phyloP scores from a whole-genome alignment of 1,140 invertebrate species.

The Aphidius gifuensis region DNA sequence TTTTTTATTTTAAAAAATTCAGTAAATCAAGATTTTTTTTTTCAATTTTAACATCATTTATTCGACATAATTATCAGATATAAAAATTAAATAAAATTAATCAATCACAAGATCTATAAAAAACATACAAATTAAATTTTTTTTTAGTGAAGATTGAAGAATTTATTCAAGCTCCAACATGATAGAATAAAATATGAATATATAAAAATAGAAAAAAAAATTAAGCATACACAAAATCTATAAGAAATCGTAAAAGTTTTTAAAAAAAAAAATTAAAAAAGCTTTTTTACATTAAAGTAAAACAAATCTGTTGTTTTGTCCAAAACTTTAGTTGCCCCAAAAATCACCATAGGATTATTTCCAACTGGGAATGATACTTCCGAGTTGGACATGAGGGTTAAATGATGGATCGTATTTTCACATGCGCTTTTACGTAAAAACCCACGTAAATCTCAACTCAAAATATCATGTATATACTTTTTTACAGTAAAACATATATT shows the following conservation, averaged over 20 bases:
- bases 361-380: constrained; percentile 41
- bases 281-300: background rate
- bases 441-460: constrained; percentile 45
- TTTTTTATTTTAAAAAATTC: constrained; percentile 21
- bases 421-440: constrained; percentile 38
- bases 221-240: too few relatives aligned
- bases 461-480: constrained; percentile 20
- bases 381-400: constrained; percentile 43
- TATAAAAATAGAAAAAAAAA: background rate
- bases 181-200: too few relatives aligned
- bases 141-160: too few relatives aligned
- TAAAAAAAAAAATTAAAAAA: too few relatives aligned
- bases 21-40: constrained; percentile 18
- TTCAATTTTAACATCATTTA: constrained; percentile 32
- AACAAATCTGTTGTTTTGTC: constrained; percentile 38
- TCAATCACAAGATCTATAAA: too few relatives aligned
- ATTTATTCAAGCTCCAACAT: too few relatives aligned
- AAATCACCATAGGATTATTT: constrained; percentile 38
- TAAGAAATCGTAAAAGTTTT: too few relatives aligned
- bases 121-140: too few relatives aligned
- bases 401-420: constrained; percentile 48
- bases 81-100: constrained; percentile 15
- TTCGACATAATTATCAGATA: constrained; percentile 32
- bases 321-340: constrained; percentile 36
- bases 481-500: too few relatives aligned